Evolutionary conservation across 2,113 vertebrate species (phyloP), one percentile per base, ranked within the genome.

Genomic region (Hippocampus abdominalis): DNA sequence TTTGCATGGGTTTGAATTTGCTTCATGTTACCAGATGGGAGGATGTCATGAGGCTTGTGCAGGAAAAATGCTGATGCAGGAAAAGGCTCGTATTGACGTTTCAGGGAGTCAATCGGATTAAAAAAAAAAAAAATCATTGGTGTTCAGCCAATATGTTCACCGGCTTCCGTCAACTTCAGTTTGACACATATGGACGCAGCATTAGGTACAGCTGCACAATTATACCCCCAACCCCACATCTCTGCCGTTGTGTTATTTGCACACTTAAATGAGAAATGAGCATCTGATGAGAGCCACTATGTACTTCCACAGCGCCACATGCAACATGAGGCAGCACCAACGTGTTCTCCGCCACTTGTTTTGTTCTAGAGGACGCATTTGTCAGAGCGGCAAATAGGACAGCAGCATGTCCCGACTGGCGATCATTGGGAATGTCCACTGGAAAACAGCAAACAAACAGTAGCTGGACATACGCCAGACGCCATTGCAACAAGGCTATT

Each of bases 131-230:
- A 54, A 54, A 23, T 23, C 9, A 54, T 54, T 23, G n/a, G 8
- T 3, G 21, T 23, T 36, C 48, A 2, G 48, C 16, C 48, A 25
- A 4, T 11, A 57, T 23, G 54, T 57, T 15, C 23, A 27, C 25
- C 21, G 8, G 51, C 23, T 76, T 8, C 71, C 68, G 73, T 71
- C 49, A 60, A 60, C 57, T 60, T 32, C 27, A 20, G 13, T 25
- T 27, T 25, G 23, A 25, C n/a, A n/a, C n/a, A n/a, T 8, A n/a
- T 7, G n/a, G 53, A 23, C n/a, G 3, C 53, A 54, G 10, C 8
- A 54, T 54, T 23, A 54, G 53, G n/a, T 23, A 54, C n/a, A 54
- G 8, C 53, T 11, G n/a, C 53, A 54, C 53, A 23, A 23, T 23
- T 4, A 36, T 36, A 36, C 5, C 32, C 32, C 32, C 13, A 4